These are phyloP conservation scores for Tympanuchus pallidicinctus DNA, from an alignment of 2,113 vertebrate genomes.

Conservation along the genomic window DNA sequence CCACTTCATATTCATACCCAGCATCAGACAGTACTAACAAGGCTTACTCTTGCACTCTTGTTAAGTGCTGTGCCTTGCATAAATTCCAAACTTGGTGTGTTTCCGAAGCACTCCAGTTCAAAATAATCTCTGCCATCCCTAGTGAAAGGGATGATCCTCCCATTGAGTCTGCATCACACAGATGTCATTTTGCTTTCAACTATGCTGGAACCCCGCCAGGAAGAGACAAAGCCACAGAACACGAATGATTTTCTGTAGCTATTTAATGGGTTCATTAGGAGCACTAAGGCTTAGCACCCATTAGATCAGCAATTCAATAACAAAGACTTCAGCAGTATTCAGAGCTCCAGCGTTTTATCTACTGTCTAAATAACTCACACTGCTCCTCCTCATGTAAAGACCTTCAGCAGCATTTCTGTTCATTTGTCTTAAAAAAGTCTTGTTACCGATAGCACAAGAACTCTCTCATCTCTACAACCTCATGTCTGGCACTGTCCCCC, in stretches of 20 bases:
- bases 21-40: background rate
- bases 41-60: background rate
- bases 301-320: background rate
- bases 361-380: accelerated
- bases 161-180: background rate
- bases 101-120: background rate
- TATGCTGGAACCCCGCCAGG: conserved; percentile 32
- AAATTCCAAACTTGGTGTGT: background rate
- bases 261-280: background rate
- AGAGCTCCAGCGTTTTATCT: background rate
- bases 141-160: background rate
- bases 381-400: accelerated
- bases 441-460: background rate
- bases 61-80: background rate
- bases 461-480: background rate
- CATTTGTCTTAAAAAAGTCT: background rate
- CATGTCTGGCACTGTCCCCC: background rate
- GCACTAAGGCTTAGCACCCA: background rate
- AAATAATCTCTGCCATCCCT: background rate
- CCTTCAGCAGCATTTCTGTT: background rate
- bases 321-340: background rate
- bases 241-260: conserved; percentile 14
- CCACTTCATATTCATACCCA: background rate
- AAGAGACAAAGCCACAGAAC: conserved; percentile 9
- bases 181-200: conserved; percentile 4